phyloP scores from a whole-genome alignment of 1,140 invertebrate species.

The Zaprionus inermis region DNA sequence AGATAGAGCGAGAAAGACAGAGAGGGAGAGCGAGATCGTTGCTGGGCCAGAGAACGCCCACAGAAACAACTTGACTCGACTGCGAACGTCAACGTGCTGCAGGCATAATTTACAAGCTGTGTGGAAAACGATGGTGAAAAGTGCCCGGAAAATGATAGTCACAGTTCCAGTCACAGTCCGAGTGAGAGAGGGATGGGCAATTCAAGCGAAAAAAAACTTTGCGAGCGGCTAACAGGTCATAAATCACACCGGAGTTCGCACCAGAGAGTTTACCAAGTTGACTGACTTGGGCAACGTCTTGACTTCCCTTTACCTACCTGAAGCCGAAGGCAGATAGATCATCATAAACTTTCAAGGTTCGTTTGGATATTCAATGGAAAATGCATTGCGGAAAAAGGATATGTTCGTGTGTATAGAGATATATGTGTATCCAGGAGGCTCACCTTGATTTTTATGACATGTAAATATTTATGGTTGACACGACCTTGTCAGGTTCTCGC shows the following conservation, averaged over 20 bases:
- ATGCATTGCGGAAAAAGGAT: slow-evolving; percentile 76
- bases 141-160: slow-evolving; percentile 41
- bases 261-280: slow-evolving; percentile 55
- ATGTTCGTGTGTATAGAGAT: slow-evolving; percentile 1
- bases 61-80: slow-evolving; percentile 80
- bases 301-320: slow-evolving; percentile 41
- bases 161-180: slow-evolving; percentile 34
- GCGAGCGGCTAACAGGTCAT: slow-evolving; percentile 57
- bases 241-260: slow-evolving; percentile 58
- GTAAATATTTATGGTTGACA: slow-evolving; percentile 81
- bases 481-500: slow-evolving; percentile 62
- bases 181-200: slow-evolving; percentile 7
- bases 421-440: slow-evolving; percentile 23
- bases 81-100: slow-evolving; percentile 47
- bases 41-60: slow-evolving; percentile 59
- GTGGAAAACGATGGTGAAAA: slow-evolving; percentile 46
- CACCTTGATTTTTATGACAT: slow-evolving; percentile 79
- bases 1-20: not conserved
- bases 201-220: slow-evolving; percentile 39
- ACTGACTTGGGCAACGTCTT: slow-evolving; percentile 70
- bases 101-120: slow-evolving; percentile 74
- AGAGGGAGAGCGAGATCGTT: not conserved
- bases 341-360: slow-evolving; percentile 69
- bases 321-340: not conserved
- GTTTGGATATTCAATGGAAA: slow-evolving; percentile 68